Evolutionary conservation across 2,113 vertebrate species (phyloP), one percentile per base, ranked within the genome.

Genomic region (Sinosuthora webbiana): DNA sequence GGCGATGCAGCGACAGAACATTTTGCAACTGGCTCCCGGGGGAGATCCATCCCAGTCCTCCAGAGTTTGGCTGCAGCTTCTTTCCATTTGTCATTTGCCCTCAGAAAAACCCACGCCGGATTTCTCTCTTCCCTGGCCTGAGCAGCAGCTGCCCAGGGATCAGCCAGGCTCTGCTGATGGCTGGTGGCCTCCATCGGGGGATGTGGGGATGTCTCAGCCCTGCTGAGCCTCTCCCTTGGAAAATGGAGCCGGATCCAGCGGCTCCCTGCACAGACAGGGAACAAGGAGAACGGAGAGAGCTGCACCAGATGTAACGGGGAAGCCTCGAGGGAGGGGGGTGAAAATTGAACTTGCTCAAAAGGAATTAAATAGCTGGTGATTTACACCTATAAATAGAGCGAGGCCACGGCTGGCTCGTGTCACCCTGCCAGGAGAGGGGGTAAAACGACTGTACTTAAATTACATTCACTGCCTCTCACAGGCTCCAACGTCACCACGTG

Each of bases 321-420:
- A 52, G 23, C 50, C 91, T 96, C 77, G 0, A 37, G 86, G 87
- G 89, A 91, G 69, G 67, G 57, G 81, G 25, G 57, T 59, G 89
- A 50, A 91, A 83, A 92, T 65, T 57, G 75, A 89, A 91, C 75
- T 57, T 6, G 90, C 82, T 78, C 9, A 15, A 47, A 90, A 93
- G 91, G 70, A 96, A 94, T 94, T 91, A 89, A 95, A 84, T 2
- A 91, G 89, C 93, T 82, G 93, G 25, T 84, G 94, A 63, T 89
- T 91, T 83, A 59, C 65, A 64, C 60, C 89, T 91, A 91, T 92
- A 95, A 89, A 91, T 68, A 96, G 87, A 94, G 80, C 1, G 2
- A 67, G 56, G 93, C 69, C 89, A 60, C 1, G 0, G 77, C 93
- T 81, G 0, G 77, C 91, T 84, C 1, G 1, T 53, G 67, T 76